A percentile compares a stretch with the other conserved stretches of the same genome.
These are phyloP conservation scores for Gobionotothen gibberifrons DNA, from an alignment of 2,797 vertebrate species.

Conservation along the genomic window DNA sequence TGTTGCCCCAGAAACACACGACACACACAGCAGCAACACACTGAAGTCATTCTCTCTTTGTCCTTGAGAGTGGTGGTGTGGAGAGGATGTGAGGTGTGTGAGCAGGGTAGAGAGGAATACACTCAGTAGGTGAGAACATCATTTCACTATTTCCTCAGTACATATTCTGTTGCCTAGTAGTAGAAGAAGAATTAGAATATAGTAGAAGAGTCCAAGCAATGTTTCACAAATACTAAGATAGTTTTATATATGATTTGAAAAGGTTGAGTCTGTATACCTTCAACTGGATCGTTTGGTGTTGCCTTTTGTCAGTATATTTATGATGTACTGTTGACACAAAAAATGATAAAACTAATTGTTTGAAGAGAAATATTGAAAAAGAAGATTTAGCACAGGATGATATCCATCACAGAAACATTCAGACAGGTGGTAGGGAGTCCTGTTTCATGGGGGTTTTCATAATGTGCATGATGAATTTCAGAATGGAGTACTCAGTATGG, in stretches of 20 bases:
- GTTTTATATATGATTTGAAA: background rate
- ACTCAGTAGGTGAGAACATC: slow-evolving; percentile 16
- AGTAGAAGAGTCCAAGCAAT: background rate
- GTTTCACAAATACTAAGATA: background rate
- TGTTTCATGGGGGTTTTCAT: background rate
- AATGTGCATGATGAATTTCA: background rate
- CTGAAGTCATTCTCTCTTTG: slow-evolving; percentile 76
- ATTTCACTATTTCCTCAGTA: slow-evolving; percentile 8
- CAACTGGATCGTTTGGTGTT: background rate
- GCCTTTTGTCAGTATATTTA: background rate
- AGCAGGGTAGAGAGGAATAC: slow-evolving; percentile 32
- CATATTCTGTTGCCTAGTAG: background rate
- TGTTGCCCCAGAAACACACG: slow-evolving; percentile 79
- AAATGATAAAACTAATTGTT: background rate
- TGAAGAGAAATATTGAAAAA: background rate
- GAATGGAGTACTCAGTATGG: background rate
- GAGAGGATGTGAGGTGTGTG: slow-evolving; percentile 47
- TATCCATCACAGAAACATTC: background rate
- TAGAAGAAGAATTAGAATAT: background rate
- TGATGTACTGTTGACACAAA: background rate
- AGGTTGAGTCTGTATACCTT: background rate
- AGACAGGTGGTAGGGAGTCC: background rate
- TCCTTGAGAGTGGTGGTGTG: slow-evolving; percentile 67
- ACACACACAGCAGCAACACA: slow-evolving; percentile 67
- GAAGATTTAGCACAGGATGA: background rate